Evolutionary conservation across 2,888 invertebrate species (phyloP), one percentile per base, ranked within the genome.

Genomic region (Thymelicus sylvestris): DNA sequence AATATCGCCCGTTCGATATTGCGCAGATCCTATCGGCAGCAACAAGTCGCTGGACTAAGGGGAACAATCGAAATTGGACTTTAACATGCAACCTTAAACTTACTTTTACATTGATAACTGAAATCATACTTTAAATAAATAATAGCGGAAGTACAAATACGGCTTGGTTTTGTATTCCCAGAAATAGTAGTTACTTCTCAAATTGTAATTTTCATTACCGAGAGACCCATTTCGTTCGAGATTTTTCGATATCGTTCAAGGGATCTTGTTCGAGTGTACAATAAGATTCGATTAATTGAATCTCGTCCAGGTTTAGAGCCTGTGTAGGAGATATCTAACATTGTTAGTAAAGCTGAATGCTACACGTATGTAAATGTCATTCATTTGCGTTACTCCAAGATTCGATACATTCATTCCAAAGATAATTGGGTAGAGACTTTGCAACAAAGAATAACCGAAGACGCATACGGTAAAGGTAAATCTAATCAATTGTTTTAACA

Each of bases 151-250:
- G 48, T 50, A 59, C 69, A 69, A 69, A 59, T 7, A n/a, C 13
- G 38, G 24, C 15, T 15, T 6, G 66, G 47, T 39, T 47, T 63
- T 44, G 31, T 57, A 13, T 66, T 31, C 31, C 39, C 67, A 73
- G 76, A 75, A 78, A 77, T 75, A 77, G 74, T 77, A 76, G 76
- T 77, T 75, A 75, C 76, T 75, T 74, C 73, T 68, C 67, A 72
- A 75, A 73, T 76, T 75, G 75, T 76, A 76, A 76, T 76, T 77
- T 75, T 74, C 73, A 74, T 77, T 76, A 76, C 74, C 72, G 73
- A 73, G 67, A 65, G 72, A 72, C 73, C 72, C 72, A 72, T 72
- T 70, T 72, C 74, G 67, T 73, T 75, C 69, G 69, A 69, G 71
- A 70, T 74, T 74, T 76, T 76, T 72, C 50, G 71, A 71, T 73